phyloP scores from a whole-genome alignment of 2,888 invertebrate species.

The Pyrochroa serraticornis region DNA sequence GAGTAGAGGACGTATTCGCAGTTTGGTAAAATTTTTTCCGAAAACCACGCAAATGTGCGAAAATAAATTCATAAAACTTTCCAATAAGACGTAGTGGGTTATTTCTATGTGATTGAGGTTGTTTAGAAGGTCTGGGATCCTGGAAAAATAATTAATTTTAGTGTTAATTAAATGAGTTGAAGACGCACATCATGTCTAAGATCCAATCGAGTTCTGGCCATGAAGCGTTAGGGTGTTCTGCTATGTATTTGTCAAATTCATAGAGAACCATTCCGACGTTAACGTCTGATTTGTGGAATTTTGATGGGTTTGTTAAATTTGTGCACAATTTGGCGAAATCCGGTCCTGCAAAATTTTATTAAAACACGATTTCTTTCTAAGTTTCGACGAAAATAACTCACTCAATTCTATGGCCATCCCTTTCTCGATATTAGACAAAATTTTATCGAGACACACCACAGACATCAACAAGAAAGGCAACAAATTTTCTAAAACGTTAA shows the following conservation, averaged over 20 bases:
- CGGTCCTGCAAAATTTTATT: constrained; percentile 51
- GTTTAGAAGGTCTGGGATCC: constrained; percentile 65
- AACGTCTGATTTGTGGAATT: constrained; percentile 66
- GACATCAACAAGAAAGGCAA: constrained; percentile 56
- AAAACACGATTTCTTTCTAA: neutral
- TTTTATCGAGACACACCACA: constrained; percentile 49
- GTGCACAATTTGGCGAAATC: constrained; percentile 59
- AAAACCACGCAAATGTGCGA: constrained; percentile 69
- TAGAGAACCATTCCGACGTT: constrained; percentile 65
- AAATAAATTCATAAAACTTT: constrained; percentile 63
- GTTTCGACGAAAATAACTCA: constrained; percentile 40
- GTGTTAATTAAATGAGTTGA: neutral
- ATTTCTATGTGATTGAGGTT: constrained; percentile 63
- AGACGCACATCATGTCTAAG: constrained; percentile 66
- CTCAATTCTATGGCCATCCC: constrained; percentile 51
- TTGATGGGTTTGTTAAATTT: constrained; percentile 63
- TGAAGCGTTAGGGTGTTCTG: constrained; percentile 65
- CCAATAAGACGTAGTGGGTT: constrained; percentile 61
- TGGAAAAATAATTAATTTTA: constrained; percentile 47
- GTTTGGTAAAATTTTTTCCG: constrained; percentile 66
- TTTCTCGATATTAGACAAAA: constrained; percentile 50
- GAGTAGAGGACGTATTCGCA: constrained; percentile 65
- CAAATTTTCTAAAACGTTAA: constrained; percentile 53
- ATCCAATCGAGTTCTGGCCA: constrained; percentile 79
- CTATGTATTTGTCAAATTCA: constrained; percentile 67